These are phyloP conservation scores for Blomia tropicalis DNA, from an alignment of 2,888 invertebrate genomes.

Conservation along the genomic window DNA sequence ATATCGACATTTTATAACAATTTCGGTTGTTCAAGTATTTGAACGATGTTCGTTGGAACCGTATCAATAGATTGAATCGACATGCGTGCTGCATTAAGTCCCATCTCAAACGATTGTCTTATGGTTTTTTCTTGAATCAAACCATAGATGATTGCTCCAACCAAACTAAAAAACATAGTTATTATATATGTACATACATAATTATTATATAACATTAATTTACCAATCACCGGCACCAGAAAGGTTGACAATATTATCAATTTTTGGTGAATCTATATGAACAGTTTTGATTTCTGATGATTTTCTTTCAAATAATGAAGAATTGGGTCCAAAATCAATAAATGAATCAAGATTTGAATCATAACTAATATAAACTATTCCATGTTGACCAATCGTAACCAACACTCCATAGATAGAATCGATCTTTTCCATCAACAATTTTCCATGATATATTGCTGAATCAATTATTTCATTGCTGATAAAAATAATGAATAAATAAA, in stretches of 20 bases:
- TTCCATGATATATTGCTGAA: background rate
- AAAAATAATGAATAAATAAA: no score
- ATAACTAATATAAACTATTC: slow-evolving; percentile 13
- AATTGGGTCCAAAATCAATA: slow-evolving; percentile 18
- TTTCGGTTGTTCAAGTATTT: background rate
- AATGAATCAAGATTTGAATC: background rate
- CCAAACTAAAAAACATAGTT: slow-evolving; percentile 4
- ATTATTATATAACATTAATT: background rate
- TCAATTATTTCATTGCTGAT: background rate
- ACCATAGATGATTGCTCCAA: slow-evolving; percentile 14
- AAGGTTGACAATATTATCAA: background rate
- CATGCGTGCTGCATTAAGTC: slow-evolving; percentile 16
- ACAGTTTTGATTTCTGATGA: no score
- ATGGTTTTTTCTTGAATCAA: background rate
- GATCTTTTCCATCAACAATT: background rate
- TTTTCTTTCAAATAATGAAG: background rate
- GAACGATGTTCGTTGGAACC: slow-evolving; percentile 4
- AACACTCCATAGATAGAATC: slow-evolving; percentile 4
- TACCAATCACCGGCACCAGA: slow-evolving; percentile 23
- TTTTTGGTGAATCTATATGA: background rate
- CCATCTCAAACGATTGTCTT: background rate
- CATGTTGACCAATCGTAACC: slow-evolving; percentile 18
- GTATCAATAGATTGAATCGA: slow-evolving; percentile 5
- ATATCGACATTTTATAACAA: no score
- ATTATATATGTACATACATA: background rate